These are phyloP conservation scores for Leptinotarsa undecemlineata DNA, from an alignment of 1,140 invertebrate genomes.

Conservation along the genomic window DNA sequence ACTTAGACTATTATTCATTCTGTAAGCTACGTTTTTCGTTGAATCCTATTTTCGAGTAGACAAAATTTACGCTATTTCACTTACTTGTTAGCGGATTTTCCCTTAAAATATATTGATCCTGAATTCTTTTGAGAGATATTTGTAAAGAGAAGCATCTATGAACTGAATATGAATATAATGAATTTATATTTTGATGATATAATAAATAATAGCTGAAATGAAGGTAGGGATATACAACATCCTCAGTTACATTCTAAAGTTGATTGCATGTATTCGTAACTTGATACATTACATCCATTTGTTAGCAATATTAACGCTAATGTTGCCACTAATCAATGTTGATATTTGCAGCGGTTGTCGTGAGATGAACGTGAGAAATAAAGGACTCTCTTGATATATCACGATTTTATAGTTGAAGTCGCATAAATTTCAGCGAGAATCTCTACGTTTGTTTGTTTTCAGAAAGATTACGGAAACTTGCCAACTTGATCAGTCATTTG, in stretches of 20 bases:
- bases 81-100: no score
- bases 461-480: neutral
- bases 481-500: neutral
- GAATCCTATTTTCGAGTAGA: no score
- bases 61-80: no score
- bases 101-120: no score
- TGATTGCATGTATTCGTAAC: neutral
- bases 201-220: no score
- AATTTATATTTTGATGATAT: no score
- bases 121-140: no score
- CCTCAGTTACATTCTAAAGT: neutral
- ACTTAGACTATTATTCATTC: no score
- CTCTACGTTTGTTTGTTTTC: neutral
- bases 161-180: no score
- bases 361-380: constrained; percentile 9
- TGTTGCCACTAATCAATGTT: constrained; percentile 10
- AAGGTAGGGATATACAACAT: no score
- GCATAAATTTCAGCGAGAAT: neutral
- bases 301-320: neutral
- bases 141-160: no score
- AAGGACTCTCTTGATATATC: constrained; percentile 21
- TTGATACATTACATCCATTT: neutral
- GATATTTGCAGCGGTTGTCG: constrained; percentile 11
- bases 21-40: no score
- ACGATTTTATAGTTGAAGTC: constrained; percentile 16